Evolutionary conservation across 2,797 vertebrate species (phyloP).

Genomic region (Cossypha caffra): DNA sequence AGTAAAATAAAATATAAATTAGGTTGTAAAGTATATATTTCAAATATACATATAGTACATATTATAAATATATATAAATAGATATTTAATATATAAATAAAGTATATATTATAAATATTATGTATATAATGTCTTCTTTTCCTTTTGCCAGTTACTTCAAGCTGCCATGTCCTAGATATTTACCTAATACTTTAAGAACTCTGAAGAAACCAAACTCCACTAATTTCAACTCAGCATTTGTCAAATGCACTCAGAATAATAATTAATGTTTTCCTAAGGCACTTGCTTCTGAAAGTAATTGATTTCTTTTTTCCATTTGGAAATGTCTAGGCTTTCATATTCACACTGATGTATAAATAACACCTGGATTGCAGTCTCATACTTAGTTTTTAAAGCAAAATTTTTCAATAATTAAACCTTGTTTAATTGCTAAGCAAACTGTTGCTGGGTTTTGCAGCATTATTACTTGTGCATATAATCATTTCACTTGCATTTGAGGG

Average conservation of each 20-base stretch:
- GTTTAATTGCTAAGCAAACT: not conserved
- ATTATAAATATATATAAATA: not conserved
- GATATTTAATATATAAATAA: not conserved
- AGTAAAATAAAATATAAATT: not conserved
- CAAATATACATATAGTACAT: not conserved
- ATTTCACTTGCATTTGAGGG: not conserved
- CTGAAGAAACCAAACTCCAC: not conserved
- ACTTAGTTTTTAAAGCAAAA: not conserved
- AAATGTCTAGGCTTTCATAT: not conserved
- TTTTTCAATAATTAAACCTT: constrained; percentile 5
- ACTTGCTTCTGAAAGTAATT: not conserved
- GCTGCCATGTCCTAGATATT: not conserved
- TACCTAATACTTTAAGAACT: not conserved
- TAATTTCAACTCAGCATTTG: not conserved
- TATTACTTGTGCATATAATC: not conserved
- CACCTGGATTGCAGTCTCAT: not conserved
- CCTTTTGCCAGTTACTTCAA: not conserved
- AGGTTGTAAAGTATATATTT: not conserved
- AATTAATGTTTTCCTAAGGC: constrained; percentile 7
- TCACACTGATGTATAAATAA: not conserved
- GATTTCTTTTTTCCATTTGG: not conserved
- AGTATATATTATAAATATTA: not conserved
- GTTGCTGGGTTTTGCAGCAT: not conserved
- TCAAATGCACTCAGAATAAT: not conserved
- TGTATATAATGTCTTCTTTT: not conserved